Percentiles rank a stretch among this genome's conserved stretches.
Conservation (phyloP, 1,140 invertebrate species). For the Lerema accius region DNA sequence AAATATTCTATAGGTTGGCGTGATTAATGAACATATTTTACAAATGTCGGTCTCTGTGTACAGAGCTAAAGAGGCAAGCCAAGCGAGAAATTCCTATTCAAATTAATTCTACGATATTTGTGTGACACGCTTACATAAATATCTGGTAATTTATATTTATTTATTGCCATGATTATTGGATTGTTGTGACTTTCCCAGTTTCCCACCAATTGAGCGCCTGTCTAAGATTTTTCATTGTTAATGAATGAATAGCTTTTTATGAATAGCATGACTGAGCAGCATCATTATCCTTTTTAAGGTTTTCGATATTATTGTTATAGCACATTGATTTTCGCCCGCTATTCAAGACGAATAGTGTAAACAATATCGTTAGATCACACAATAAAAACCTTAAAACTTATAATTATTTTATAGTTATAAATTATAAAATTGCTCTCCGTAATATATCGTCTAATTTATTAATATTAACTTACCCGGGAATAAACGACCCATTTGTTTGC, state of each 20-base stretch:
- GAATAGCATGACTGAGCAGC: too few relatives aligned
- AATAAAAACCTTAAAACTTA: too few relatives aligned
- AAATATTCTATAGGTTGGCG: conserved; percentile 8
- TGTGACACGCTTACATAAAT: conserved; percentile 13
- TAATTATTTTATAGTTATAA: too few relatives aligned
- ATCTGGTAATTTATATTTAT: not conserved
- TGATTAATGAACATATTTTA: conserved; percentile 26
- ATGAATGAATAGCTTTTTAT: too few relatives aligned
- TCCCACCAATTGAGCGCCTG: conserved; percentile 12
- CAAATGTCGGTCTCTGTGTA: conserved; percentile 2
- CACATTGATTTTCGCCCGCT: too few relatives aligned
- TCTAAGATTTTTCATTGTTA: too few relatives aligned
- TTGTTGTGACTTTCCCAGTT: not conserved
- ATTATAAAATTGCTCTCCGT: too few relatives aligned
- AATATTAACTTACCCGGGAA: conserved; percentile 76
- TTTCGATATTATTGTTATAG: too few relatives aligned
- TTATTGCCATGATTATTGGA: not conserved
- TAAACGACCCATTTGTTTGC: conserved; percentile 76
- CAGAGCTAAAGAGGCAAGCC: conserved; percentile 10
- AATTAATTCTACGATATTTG: conserved; percentile 22
- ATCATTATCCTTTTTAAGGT: too few relatives aligned
- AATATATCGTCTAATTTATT: conserved; percentile 12
- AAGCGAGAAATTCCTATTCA: conserved; percentile 32
- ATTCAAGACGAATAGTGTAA: too few relatives aligned
- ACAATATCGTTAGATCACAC: too few relatives aligned